Evolutionary conservation across 2,113 vertebrate genomes (phyloP).

Genomic region (Cololabis saira): DNA sequence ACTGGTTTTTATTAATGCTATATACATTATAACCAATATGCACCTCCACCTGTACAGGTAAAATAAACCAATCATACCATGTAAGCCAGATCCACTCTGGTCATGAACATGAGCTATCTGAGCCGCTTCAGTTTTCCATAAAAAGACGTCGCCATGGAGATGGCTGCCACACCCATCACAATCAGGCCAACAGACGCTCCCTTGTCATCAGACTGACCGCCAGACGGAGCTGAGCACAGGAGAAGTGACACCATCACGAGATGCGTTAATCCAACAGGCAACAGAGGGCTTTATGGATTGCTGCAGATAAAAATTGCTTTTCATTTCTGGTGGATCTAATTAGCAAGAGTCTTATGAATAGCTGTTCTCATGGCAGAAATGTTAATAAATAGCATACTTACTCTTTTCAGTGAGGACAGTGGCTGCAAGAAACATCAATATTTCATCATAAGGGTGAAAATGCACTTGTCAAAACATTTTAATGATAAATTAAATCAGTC

Average conservation of each 20-base stretch:
- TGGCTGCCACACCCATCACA: constrained; percentile 52
- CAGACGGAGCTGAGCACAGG: constrained; percentile 58
- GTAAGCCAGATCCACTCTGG: background rate
- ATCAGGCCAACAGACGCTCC: constrained; percentile 57
- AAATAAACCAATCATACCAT: too few species aligned
- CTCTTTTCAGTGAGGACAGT: constrained; percentile 57
- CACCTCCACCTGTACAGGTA: too few species aligned
- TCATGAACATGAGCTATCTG: constrained; percentile 39
- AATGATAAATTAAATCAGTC: constrained; percentile 16
- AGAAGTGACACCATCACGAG: constrained; percentile 35
- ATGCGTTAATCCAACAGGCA: constrained; percentile 29
- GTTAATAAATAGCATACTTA: constrained; percentile 52
- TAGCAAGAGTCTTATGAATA: constrained; percentile 39
- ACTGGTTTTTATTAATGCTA: too few species aligned
- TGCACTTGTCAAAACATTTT: constrained; percentile 6
- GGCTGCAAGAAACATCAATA: constrained; percentile 51
- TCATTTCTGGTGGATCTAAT: constrained; percentile 53
- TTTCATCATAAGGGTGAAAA: constrained; percentile 26
- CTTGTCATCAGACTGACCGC: constrained; percentile 23
- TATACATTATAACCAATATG: too few species aligned
- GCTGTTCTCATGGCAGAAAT: constrained; percentile 18
- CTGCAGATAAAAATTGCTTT: constrained; percentile 44
- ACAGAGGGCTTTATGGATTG: constrained; percentile 38
- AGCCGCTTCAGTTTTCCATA: constrained; percentile 54
- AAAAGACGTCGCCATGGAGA: constrained; percentile 59